Evolutionary conservation across 2,113 vertebrate genomes (phyloP), one percentile per base, ranked within the genome.

Genomic region (Copsychus sechellarum): DNA sequence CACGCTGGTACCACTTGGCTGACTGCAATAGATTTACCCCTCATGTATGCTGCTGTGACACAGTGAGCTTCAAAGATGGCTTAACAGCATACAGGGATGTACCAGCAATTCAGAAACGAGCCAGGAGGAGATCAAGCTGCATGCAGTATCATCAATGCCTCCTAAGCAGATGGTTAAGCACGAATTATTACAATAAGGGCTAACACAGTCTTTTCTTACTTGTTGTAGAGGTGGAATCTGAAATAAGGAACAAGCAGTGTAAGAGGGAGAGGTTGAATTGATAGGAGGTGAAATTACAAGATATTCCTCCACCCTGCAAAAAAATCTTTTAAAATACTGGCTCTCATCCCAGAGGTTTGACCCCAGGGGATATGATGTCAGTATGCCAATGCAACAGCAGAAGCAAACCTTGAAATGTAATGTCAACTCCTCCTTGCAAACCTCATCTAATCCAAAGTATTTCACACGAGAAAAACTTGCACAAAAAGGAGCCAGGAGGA

Each of bases 351-450:
- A 91, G 94, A 86, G 66, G 40, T 76, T 62, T 93, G 77, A 91
- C 86, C 84, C 83, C 91, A 86, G 70, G 58, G 91, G 42, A 91
- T 81, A 92, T 61, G 77, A 91, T 50, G 69, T 96, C 95, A 90
- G 73, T 67, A 82, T 74, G 26, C 50, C 82, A 84, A 48, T 17
- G 72, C 62, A 96, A 88, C 10, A 95, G 91, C 61, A 85, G 71
- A 88, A 86, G 81, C 62, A 94, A 97, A 91, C 81, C 90, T 93
- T 90, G 62, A 91, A 86, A 92, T 34, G 8, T 34, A 90, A 95
- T 28, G 40, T 84, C 60, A 85, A 10, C 85, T 90, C 65, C 87
- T 90, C 69, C 87, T 88, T 87, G 28, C 80, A 96, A 93, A 87
- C 53, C 65, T 80, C 81, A 87, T 87, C 77, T 57, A 88, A 94